These are phyloP conservation scores for Carollia perspicillata DNA, from an alignment of 2,113 vertebrate genomes.

Conservation along the genomic window DNA sequence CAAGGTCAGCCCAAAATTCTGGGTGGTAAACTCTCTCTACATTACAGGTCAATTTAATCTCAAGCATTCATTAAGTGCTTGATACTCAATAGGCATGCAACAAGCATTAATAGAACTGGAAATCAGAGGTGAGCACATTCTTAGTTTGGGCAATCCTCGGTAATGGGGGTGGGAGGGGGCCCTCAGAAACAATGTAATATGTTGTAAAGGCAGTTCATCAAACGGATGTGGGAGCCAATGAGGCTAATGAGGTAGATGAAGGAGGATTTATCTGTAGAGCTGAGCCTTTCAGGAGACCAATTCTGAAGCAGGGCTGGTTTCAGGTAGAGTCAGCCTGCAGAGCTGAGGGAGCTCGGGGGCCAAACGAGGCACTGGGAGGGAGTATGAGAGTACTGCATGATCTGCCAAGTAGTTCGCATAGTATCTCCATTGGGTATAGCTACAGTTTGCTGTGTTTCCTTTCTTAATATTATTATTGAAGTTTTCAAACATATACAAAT, in stretches of 20 bases:
- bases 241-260: not conserved
- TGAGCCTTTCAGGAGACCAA: not conserved
- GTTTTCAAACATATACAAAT: slow-evolving; percentile 19
- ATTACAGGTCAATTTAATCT: not conserved
- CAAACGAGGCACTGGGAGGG: not conserved
- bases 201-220: not conserved
- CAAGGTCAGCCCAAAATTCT: not conserved
- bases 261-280: not conserved
- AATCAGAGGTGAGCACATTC: not conserved
- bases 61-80: not conserved
- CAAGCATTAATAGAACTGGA: not conserved
- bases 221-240: not conserved
- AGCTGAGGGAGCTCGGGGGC: not conserved
- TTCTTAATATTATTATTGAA: not conserved
- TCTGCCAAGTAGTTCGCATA: not conserved
- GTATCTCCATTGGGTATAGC: not conserved
- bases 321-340: not conserved
- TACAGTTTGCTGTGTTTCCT: not conserved
- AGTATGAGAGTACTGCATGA: not conserved
- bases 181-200: not conserved
- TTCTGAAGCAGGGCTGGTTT: not conserved
- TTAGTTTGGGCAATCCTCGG: not conserved
- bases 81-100: not conserved
- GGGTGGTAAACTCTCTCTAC: not conserved
- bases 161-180: fast-evolving